Base-by-base conservation (phyloP, 1,140 invertebrate species). In the Drosophila aff. region DNA sequence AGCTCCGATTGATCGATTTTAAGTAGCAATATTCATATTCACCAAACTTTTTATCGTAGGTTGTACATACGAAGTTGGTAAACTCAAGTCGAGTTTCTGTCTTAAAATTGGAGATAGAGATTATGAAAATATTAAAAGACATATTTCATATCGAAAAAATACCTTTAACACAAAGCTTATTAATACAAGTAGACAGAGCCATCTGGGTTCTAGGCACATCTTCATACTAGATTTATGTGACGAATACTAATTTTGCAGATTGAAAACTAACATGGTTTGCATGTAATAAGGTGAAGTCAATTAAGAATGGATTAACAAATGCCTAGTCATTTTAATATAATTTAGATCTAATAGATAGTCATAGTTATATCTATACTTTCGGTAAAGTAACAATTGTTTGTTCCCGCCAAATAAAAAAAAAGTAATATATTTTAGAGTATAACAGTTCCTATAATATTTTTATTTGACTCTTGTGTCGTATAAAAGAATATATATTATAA, bases 1-100 rank as follows among this genome's bases (percentile, higher is more conserved):
- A 65, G 7, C 28, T 60, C 1, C 63, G 52, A 36, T 65, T 65
- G 5, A 66, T 11, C 1, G 65, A 63, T 13, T 68, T 68, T 2
- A 63, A 0, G 13, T 23, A 33, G 16, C 58, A 62, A 9, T 63
- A 63, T 2, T 68, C 58, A 16, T n/a, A 40, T 6, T 68, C 65
- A 9, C 33, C 36, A 40, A 63, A 62, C 2, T 23, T 33, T 11
- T 31, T 31, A 49, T 68, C 18, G 16, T 33, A 4, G 0, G 58
- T 11, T 9, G n/a, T 62, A 9, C 28, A 52, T 15, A 15, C 28
- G n/a, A 53, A 33, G 28, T 52, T 52, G 5, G 49, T 21, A 33
- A 53, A 53, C n/a, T 53, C 28, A 8, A 33, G 0, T 21, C 36
- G 36, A 11, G 18, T 26, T 16, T 26, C 36, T 23, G 31, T 18